phyloP scores from a whole-genome alignment of 2,797 vertebrate species.

The Streptopelia turtur region DNA sequence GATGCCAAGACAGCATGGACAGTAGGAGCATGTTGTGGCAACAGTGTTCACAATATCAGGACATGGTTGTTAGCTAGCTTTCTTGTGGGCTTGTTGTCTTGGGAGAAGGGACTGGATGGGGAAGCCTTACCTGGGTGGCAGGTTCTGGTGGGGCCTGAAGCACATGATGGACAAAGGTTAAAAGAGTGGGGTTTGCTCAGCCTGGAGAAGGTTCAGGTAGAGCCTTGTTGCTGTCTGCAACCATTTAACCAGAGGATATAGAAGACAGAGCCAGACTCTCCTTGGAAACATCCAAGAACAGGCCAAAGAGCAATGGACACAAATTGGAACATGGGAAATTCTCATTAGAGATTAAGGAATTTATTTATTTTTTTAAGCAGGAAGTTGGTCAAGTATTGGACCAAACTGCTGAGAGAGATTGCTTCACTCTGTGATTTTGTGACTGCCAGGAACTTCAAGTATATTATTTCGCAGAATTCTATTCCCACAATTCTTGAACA shows the following conservation, averaged over 20 bases:
- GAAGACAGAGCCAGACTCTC: background rate
- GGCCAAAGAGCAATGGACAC: background rate
- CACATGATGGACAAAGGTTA: background rate
- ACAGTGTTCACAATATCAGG: no score
- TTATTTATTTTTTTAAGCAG: background rate
- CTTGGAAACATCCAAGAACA: background rate
- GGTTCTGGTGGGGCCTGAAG: background rate
- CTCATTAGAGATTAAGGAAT: background rate
- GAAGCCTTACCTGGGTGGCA: background rate
- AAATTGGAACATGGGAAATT: background rate
- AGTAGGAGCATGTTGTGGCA: background rate
- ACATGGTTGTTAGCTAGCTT: background rate
- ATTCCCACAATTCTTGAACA: background rate
- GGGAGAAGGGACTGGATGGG: background rate
- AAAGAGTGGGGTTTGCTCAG: background rate
- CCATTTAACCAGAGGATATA: background rate
- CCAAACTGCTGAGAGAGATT: background rate
- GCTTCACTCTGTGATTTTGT: background rate
- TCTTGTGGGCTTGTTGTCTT: background rate
- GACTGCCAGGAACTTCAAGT: background rate
- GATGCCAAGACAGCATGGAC: background rate
- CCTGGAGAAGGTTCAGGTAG: background rate
- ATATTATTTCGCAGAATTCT: background rate
- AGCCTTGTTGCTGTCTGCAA: background rate
- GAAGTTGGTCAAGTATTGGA: background rate